Conservation (phyloP, 2,888 invertebrate genomes). For the Apamea anceps region DNA sequence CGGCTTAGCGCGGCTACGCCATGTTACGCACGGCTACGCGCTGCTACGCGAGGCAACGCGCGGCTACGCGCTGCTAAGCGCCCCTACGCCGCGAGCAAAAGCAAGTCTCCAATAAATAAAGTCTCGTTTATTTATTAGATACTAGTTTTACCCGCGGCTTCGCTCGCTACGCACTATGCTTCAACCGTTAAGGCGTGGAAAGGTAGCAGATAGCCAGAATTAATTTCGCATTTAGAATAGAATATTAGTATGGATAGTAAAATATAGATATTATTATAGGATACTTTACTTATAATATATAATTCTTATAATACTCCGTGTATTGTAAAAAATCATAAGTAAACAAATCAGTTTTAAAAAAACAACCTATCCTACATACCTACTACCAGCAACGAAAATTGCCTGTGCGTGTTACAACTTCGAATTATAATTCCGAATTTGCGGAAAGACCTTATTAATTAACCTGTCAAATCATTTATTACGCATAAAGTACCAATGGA, state of each 20-base stretch:
- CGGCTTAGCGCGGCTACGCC: background rate
- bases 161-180: background rate
- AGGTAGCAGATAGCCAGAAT: background rate
- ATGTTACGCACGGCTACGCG: background rate
- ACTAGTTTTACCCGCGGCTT: background rate
- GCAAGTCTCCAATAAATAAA: too few relatives aligned
- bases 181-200: background rate
- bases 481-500: background rate
- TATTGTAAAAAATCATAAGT: background rate
- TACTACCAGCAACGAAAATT: conserved; percentile 5
- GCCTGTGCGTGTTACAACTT: conserved; percentile 8
- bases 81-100: too few relatives aligned
- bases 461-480: background rate
- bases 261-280: background rate
- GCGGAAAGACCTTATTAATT: conserved; percentile 7
- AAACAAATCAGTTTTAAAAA: background rate
- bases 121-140: background rate
- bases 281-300: too few relatives aligned
- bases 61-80: background rate
- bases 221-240: background rate
- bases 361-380: background rate
- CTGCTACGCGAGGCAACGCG: background rate
- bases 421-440: background rate
- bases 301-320: too few relatives aligned
- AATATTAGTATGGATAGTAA: background rate